These are phyloP conservation scores for Uropsilus gracilis DNA, from an alignment of 2,113 vertebrate genomes.

Conservation along the genomic window DNA sequence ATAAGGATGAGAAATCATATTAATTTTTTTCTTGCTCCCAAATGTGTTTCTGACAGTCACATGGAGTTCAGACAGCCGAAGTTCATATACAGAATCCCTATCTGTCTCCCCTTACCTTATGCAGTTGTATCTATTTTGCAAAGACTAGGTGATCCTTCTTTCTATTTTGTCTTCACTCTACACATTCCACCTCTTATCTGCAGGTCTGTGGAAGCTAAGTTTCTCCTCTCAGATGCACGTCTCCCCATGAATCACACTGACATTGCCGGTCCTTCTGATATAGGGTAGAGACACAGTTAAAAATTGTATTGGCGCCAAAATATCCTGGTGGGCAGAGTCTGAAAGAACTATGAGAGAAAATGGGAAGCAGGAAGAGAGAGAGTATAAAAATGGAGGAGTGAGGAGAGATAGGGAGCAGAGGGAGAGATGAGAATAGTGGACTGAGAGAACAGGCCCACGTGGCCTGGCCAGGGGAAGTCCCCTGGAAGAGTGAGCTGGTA, in stretches of 20 bases:
- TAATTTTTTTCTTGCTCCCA: slow-evolving; percentile 36
- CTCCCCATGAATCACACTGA: slow-evolving; percentile 1
- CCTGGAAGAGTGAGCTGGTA: too few species aligned
- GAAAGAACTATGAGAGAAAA: too few species aligned
- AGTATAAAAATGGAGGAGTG: too few species aligned
- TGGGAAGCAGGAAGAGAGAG: too few species aligned
- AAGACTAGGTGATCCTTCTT: neutral
- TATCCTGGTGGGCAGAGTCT: too few species aligned
- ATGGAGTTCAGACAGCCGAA: neutral
- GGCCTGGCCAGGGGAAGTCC: too few species aligned
- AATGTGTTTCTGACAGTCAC: slow-evolving; percentile 58
- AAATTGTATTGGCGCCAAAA: too few species aligned
- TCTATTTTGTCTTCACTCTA: slow-evolving; percentile 11
- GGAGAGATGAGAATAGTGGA: too few species aligned
- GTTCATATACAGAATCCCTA: neutral
- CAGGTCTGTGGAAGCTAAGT: neutral
- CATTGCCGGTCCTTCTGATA: too few species aligned
- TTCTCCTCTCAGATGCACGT: slow-evolving; percentile 24
- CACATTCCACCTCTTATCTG: slow-evolving; percentile 4
- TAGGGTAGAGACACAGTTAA: too few species aligned
- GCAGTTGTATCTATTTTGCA: neutral
- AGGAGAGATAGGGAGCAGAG: too few species aligned
- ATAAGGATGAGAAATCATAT: slow-evolving; percentile 38
- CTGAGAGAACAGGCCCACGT: too few species aligned
- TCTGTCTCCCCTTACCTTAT: neutral